These are phyloP conservation scores for Micrasema longulum DNA, from an alignment of 1,140 invertebrate genomes.

Conservation along the genomic window DNA sequence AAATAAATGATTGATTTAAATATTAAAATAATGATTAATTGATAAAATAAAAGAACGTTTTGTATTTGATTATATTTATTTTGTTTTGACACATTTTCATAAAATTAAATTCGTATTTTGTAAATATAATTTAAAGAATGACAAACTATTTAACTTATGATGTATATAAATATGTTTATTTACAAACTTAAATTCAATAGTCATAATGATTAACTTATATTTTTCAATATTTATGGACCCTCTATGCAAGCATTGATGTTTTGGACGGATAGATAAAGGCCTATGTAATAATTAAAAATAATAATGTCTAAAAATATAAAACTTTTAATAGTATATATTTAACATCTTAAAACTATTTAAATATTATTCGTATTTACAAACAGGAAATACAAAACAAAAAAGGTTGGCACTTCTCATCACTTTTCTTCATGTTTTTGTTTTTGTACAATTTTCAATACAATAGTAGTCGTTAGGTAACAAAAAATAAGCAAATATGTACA, in stretches of 20 bases:
- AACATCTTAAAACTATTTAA: background rate
- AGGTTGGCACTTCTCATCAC: conserved; percentile 54
- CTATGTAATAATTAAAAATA: background rate
- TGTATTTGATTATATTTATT: conserved; percentile 13
- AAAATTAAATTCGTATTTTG: conserved; percentile 2
- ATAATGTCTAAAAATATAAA: conserved; percentile 37
- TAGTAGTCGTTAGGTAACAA: conserved; percentile 21
- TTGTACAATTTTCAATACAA: background rate
- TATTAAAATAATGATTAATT: too few relatives aligned
- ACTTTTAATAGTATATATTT: conserved; percentile 9
- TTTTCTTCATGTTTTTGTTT: conserved; percentile 43
- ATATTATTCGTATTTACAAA: conserved; percentile 50
- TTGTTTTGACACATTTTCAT: conserved; percentile 3
- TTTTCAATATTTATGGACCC: too few relatives aligned
- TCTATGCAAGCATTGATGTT: background rate
- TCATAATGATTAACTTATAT: too few relatives aligned
- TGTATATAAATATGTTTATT: conserved; percentile 50
- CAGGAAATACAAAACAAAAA: conserved; percentile 46
- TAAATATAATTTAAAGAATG: conserved; percentile 50
- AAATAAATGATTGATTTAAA: too few relatives aligned
- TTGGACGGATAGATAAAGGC: conserved; percentile 25
- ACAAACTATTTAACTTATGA: conserved; percentile 24
- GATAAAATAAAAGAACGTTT: conserved; percentile 11
- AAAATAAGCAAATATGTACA: background rate
- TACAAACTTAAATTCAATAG: conserved; percentile 23